phyloP scores from a whole-genome alignment of 2,888 invertebrate species.

The Biston betularia region DNA sequence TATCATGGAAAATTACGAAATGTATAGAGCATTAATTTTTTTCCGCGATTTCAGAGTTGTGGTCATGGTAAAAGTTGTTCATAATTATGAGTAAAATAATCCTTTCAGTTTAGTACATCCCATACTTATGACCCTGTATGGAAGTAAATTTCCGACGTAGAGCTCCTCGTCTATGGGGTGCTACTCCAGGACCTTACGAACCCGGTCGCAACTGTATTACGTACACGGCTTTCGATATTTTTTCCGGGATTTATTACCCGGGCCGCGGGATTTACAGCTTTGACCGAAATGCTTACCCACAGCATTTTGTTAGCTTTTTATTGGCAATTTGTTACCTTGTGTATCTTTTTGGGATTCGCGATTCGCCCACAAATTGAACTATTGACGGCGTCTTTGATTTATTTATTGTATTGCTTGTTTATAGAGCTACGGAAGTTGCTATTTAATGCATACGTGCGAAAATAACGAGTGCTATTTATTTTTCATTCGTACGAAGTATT shows the following conservation, averaged over 20 bases:
- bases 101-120: no score
- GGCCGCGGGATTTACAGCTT: constrained; percentile 80
- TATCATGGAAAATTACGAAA: no score
- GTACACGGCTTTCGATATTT: constrained; percentile 75
- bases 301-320: constrained; percentile 83
- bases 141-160: neutral
- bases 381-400: constrained; percentile 49
- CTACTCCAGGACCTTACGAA: constrained; percentile 40
- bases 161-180: constrained; percentile 20
- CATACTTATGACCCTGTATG: no score
- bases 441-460: constrained; percentile 6
- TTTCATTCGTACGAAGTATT: neutral
- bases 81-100: no score
- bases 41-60: no score
- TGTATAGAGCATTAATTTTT: no score
- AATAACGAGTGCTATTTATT: neutral
- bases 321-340: constrained; percentile 83
- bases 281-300: constrained; percentile 81
- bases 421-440: constrained; percentile 19
- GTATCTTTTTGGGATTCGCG: constrained; percentile 76
- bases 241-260: constrained; percentile 74
- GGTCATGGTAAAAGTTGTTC: no score
- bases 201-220: constrained; percentile 69
- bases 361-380: constrained; percentile 72
- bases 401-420: constrained; percentile 45